phyloP scores from a whole-genome alignment of 2,797 vertebrate species.

The Momotus momota region DNA sequence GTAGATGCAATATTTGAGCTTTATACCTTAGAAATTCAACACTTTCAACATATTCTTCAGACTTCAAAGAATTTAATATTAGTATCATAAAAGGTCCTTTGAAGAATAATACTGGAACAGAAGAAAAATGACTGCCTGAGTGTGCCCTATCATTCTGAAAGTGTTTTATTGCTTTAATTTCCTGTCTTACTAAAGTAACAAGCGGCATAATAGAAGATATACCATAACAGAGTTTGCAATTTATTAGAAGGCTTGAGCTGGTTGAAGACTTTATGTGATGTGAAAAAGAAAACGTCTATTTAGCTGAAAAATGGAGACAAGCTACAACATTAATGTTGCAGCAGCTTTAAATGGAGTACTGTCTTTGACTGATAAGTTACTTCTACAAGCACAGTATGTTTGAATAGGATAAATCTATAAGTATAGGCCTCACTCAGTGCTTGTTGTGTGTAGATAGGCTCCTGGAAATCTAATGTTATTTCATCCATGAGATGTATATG shows the following conservation, averaged over 20 bases:
- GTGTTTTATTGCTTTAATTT: conserved; percentile 88
- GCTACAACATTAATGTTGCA: conserved; percentile 63
- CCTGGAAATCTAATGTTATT: conserved; percentile 52
- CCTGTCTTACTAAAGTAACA: conserved; percentile 85
- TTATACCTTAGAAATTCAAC: conserved; percentile 78
- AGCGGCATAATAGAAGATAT: conserved; percentile 80
- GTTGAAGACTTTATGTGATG: conserved; percentile 76
- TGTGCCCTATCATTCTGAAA: conserved; percentile 79
- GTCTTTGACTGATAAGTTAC: conserved; percentile 61
- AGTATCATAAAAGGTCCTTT: conserved; percentile 82
- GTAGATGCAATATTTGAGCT: conserved; percentile 75
- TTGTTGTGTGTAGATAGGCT: conserved; percentile 32
- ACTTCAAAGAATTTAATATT: conserved; percentile 84
- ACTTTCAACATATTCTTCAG: conserved; percentile 80
- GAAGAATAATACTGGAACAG: conserved; percentile 81
- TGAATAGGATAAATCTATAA: conserved; percentile 54
- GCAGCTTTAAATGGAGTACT: conserved; percentile 57
- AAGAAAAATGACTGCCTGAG: conserved; percentile 82
- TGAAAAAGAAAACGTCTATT: conserved; percentile 77
- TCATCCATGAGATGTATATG: background rate
- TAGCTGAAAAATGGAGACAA: conserved; percentile 76
- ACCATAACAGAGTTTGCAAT: conserved; percentile 79
- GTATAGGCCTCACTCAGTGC: background rate
- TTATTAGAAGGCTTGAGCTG: conserved; percentile 77
- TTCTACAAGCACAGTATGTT: conserved; percentile 24